These are phyloP conservation scores for Brachyhypopomus gauderio DNA, from an alignment of 2,113 vertebrate species.

Conservation along the genomic window DNA sequence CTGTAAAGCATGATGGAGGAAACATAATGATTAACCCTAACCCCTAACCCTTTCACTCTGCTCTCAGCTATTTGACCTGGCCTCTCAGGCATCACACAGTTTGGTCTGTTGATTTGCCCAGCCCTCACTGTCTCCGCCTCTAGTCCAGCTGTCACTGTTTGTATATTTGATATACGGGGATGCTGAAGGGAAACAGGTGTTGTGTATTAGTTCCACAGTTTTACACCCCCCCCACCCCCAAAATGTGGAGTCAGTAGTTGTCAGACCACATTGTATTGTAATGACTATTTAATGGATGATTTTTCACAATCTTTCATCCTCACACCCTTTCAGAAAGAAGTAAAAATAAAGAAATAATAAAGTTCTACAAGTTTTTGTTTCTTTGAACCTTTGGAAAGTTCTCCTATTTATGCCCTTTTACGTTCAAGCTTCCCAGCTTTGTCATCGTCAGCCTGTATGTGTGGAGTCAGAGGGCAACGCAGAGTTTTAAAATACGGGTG, in stretches of 20 bases:
- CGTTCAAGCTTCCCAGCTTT: too few relatives aligned
- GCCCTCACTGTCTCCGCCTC: conserved; percentile 61
- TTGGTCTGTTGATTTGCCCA: conserved; percentile 52
- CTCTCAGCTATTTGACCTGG: conserved; percentile 58
- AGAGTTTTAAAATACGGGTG: too few relatives aligned
- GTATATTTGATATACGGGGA: conserved; percentile 68
- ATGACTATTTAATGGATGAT: conserved; percentile 60
- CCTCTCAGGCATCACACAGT: conserved; percentile 40
- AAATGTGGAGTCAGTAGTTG: conserved; percentile 61
- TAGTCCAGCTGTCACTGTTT: conserved; percentile 76
- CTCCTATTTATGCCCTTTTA: too few relatives aligned
- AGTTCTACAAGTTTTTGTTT: too few relatives aligned
- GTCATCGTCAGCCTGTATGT: too few relatives aligned
- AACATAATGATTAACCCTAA: too few relatives aligned
- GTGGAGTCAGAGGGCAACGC: too few relatives aligned
- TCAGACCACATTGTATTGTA: conserved; percentile 65
- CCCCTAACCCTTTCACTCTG: conserved; percentile 44
- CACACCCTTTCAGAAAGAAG: conserved; percentile 45
- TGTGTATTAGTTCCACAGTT: conserved; percentile 68
- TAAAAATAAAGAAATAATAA: not conserved
- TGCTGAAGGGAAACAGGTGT: conserved; percentile 72
- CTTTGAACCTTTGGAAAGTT: too few relatives aligned
- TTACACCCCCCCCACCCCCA: conserved; percentile 37
- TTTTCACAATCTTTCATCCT: conserved; percentile 56
- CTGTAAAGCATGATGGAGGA: too few relatives aligned